A percentile compares a stretch with the other conserved stretches of the same genome.
Conservation (phyloP, 2,113 vertebrate species). For the Chamaea fasciata region DNA sequence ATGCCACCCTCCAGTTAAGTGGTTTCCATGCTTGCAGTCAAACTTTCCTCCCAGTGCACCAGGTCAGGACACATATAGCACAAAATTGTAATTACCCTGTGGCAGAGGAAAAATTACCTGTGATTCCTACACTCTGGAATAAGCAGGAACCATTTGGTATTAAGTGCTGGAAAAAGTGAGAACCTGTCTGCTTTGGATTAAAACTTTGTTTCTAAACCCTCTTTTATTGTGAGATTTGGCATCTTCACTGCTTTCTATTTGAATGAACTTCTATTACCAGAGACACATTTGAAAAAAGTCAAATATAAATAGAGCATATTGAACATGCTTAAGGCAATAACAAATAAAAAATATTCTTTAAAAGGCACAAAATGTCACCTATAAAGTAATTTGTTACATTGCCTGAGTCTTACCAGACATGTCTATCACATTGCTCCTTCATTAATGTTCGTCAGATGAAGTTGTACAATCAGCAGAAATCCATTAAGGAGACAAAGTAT, state of each 20-base stretch:
- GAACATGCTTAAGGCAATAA: background rate
- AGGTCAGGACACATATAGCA: background rate
- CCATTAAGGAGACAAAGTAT: constrained; percentile 6
- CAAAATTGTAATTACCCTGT: background rate
- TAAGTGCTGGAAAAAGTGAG: background rate
- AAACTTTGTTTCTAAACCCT: background rate
- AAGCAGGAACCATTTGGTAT: background rate
- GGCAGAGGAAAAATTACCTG: background rate
- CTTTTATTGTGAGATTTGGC: background rate
- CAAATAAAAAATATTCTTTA: background rate
- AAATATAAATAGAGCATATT: background rate
- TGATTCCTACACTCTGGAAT: background rate
- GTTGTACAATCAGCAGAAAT: background rate
- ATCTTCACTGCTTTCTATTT: background rate
- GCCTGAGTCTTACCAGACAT: background rate
- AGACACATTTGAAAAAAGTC: background rate
- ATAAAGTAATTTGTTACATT: background rate
- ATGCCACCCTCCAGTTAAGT: background rate
- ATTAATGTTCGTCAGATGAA: constrained; percentile 4
- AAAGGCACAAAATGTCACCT: background rate
- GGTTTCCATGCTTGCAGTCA: accelerated
- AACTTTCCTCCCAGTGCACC: background rate
- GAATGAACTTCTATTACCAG: background rate
- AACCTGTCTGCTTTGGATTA: background rate
- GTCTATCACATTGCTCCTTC: background rate